Base-by-base conservation (phyloP, 2,797 vertebrate species). In the Taeniopygia guttata region DNA sequence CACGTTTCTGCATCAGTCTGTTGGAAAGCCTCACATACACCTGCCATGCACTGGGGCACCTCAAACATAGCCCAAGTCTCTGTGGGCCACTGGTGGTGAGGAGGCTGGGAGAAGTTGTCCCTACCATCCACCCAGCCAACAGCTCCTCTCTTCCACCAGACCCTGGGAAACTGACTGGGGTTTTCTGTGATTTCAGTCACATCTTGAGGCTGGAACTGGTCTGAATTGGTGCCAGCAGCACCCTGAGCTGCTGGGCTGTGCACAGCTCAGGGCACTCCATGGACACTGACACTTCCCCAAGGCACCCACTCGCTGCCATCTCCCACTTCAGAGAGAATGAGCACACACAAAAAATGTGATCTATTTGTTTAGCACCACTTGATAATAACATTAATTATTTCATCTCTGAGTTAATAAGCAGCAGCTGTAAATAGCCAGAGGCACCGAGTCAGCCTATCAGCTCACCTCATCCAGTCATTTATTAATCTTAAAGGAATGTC, bases 351-450 rank as follows among this genome's bases (percentile, higher is more conserved):
- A 82, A 86, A 84, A 45, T 8, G 36, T 1, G 0, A 89, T 55
- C 66, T 40, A 23, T 80, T 89, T 86, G 60, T 85, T 94, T 52
- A 82, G 73, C 5, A 1, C 86, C 55, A 70, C 70, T 91, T 79
- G 62, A 84, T 76, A 92, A 85, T 16, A 86, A 60, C 77, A 79
- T 73, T 49, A 89, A 90, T 96, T 88, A 92, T 91, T 95, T 73
- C 69, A 75, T 66, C 73, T 69, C 67, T 12, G 32, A 84, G 67
- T 62, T 88, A 90, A 93, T 36, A 34, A 92, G 55, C 70, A 84
- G 76, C 74, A 86, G 56, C 84, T 68, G 51, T 73, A 84, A 92
- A 84, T 11, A 92, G 80, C 73, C 83, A 91, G 27, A 91, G 59
- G 80, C 76, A 66, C 21, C 0, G 0, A 60, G 32, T 75, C 79